Evolutionary conservation across 2,797 vertebrate genomes (phyloP), one percentile per base, ranked within the genome.

Genomic region (Lepus townsendii): DNA sequence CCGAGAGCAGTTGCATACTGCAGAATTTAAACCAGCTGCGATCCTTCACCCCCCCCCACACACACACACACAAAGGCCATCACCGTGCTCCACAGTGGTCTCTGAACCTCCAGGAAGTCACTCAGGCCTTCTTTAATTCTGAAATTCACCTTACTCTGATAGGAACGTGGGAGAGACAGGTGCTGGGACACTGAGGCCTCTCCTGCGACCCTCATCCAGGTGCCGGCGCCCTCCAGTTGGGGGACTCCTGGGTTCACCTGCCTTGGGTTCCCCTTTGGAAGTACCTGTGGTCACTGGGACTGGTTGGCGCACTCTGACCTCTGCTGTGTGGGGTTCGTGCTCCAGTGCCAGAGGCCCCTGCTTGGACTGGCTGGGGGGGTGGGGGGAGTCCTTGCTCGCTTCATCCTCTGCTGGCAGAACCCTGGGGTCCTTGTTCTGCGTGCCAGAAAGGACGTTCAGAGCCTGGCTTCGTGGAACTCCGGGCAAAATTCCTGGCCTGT

Each of bases 371-470:
- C 1, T 3, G 17, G 79, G 57, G 3, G 19, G 2, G 57, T 69
- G 62, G 63, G 68, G 38, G 12, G 5, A 57, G 60, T 72, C 54
- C 24, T 78, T 8, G 69, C 72, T 95, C 75, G 24, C 11, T 86
- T 78, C 85, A 35, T 79, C 60, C 38, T 91, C 68, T 94, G 12
- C 42, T 77, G 78, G 19, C 7, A 60, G 20, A 62, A 14, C 16
- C n/a, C 66, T 27, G 17, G 50, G 72, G 5, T 22, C 24, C 54
- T 50, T 92, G 85, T 63, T 84, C 68, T 97, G 91, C 0, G 2
- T 93, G 79, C 84, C 94, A 38, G n/a, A 97, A 62, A 91, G 12
- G 92, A 1, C 52, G 92, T 93, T 95, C 77, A 91, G 92, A 52
- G 73, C 17, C 96, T 97, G 57, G 84, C 38, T 91, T 68, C 62